These are phyloP conservation scores for Girardinichthys multiradiatus DNA, from an alignment of 2,113 vertebrate species.

Conservation along the genomic window DNA sequence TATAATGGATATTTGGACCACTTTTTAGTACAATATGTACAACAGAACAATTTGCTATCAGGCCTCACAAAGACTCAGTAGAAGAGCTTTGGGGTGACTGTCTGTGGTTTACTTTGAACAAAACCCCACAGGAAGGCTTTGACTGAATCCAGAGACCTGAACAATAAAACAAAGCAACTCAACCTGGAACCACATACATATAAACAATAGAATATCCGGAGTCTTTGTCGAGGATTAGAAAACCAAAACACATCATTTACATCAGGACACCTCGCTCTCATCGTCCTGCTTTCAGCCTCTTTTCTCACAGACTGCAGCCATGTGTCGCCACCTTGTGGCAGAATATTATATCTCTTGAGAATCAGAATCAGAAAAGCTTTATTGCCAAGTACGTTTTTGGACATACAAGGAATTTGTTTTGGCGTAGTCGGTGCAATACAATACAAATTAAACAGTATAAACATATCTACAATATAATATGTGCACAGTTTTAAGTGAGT, in stretches of 20 bases:
- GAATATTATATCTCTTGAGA: background rate
- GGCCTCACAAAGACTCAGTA: no score
- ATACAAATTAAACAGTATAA: no score
- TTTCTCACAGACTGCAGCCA: background rate
- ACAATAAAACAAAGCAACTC: background rate
- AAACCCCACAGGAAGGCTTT: background rate
- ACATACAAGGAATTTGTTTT: no score
- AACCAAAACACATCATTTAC: constrained; percentile 43
- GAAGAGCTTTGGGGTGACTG: background rate
- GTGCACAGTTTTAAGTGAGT: no score
- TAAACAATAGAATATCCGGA: background rate
- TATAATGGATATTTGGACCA: background rate
- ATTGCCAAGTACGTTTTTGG: no score
- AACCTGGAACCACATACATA: background rate
- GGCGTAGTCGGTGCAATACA: no score
- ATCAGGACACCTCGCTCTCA: background rate
- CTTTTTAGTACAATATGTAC: background rate
- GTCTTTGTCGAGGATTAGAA: constrained; percentile 15
- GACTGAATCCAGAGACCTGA: background rate
- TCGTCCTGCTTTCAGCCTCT: background rate
- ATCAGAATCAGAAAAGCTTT: no score
- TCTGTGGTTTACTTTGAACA: background rate
- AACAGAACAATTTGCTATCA: background rate
- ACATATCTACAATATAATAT: no score
- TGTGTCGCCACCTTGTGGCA: constrained; percentile 53